A percentile compares a stretch with the other conserved stretches of the same genome.
phyloP scores from a whole-genome alignment of 2,113 vertebrate genomes.

The Sorex fumeus region DNA sequence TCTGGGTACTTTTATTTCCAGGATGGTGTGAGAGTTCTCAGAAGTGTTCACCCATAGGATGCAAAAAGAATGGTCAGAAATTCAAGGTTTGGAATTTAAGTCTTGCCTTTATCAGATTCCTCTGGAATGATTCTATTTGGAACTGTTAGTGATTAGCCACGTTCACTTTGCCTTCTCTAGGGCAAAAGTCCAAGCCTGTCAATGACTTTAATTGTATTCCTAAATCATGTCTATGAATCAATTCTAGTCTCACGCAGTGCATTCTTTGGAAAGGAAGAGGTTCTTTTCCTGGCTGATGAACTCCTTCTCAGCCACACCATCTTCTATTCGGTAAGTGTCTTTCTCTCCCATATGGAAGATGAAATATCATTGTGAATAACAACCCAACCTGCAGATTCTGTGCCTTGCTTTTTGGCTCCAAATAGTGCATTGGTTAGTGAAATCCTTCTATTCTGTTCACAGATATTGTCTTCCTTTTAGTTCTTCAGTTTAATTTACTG shows the following conservation, averaged over 20 bases:
- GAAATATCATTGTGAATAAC: neutral
- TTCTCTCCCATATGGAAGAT: neutral
- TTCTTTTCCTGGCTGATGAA: no score
- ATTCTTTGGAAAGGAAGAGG: neutral
- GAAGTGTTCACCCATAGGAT: neutral
- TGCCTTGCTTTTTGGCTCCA: neutral
- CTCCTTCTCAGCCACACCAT: neutral
- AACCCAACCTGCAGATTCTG: neutral
- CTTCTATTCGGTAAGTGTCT: neutral
- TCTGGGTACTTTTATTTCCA: neutral
- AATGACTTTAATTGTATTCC: no score
- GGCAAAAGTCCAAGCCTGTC: neutral
- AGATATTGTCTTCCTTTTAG: neutral
- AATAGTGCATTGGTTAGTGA: no score
- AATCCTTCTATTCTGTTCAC: neutral
- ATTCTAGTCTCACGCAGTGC: neutral
- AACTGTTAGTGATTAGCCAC: accelerated
- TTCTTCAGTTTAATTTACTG: neutral
- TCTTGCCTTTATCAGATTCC: accelerated
- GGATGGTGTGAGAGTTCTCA: accelerated
- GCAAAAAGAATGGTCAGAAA: accelerated
- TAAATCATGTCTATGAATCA: accelerated
- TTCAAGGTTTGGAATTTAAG: neutral
- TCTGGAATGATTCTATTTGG: neutral
- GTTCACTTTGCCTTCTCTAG: neutral